These are phyloP conservation scores for Choristoneura fumiferana DNA, from an alignment of 1,140 invertebrate genomes.

Conservation along the genomic window DNA sequence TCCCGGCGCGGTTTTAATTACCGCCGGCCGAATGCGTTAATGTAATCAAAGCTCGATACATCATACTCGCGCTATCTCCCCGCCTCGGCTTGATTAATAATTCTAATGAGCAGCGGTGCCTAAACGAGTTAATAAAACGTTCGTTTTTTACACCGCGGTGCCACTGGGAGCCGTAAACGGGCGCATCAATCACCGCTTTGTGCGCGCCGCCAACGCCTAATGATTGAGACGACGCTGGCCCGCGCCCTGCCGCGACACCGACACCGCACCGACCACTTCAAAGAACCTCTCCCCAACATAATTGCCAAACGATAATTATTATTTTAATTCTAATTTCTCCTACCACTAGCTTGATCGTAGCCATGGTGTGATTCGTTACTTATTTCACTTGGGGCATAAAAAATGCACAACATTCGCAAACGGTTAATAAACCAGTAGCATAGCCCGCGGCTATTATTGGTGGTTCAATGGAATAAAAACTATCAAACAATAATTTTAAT, in stretches of 20 bases:
- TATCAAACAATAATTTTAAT: too few relatives aligned
- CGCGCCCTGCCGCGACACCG: constrained; percentile 25
- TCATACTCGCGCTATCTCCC: constrained; percentile 72
- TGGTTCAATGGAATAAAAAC: too few relatives aligned
- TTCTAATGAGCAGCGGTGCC: constrained; percentile 77
- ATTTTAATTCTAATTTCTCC: neutral
- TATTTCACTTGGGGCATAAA: neutral
- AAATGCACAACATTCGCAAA: neutral
- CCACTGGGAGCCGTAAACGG: constrained; percentile 73
- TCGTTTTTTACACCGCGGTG: constrained; percentile 62
- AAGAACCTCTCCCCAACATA: constrained; percentile 1
- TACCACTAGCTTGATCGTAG: neutral
- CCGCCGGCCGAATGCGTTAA: constrained; percentile 60
- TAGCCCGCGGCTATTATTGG: constrained; percentile 9
- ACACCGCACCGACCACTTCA: constrained; percentile 9
- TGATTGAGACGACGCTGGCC: constrained; percentile 69
- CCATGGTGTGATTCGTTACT: neutral
- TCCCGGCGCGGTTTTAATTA: constrained; percentile 74
- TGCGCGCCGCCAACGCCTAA: constrained; percentile 69
- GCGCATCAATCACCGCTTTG: constrained; percentile 75
- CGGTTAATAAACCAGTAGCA: constrained; percentile 5
- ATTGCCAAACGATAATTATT: constrained; percentile 2
- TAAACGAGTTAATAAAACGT: constrained; percentile 77
- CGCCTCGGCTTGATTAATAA: constrained; percentile 77
- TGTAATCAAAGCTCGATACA: constrained; percentile 77